These are phyloP conservation scores for Zaprionus camerounensis DNA, from an alignment of 1,140 invertebrate species.

Conservation along the genomic window DNA sequence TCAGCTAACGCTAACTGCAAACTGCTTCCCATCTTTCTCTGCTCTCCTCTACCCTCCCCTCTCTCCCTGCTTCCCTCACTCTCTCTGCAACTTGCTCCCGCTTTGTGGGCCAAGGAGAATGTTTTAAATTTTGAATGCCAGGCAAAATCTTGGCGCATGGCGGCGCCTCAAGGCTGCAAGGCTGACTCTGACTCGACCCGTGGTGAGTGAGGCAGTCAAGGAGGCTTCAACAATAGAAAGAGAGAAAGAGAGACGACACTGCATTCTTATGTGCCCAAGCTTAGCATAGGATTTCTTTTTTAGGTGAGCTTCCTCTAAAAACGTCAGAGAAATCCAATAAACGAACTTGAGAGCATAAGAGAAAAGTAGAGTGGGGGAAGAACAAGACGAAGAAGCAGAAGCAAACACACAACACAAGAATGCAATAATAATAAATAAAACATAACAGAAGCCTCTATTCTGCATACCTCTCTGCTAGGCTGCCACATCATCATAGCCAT, in stretches of 20 bases:
- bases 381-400: conserved; percentile 37
- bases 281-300: background rate
- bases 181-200: background rate
- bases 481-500: conserved; percentile 17
- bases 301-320: background rate
- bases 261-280: background rate
- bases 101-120: conserved; percentile 13
- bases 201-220: background rate
- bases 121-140: conserved; percentile 39
- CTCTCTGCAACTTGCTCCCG: background rate
- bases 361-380: background rate
- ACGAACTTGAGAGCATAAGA: conserved; percentile 1
- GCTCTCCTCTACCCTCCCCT: background rate
- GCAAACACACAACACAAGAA: conserved; percentile 22
- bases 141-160: conserved; percentile 47
- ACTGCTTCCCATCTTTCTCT: background rate
- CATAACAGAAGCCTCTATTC: conserved; percentile 46
- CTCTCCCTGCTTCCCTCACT: background rate
- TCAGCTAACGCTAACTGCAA: conserved; percentile 26
- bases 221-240: background rate
- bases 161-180: conserved; percentile 20
- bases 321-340: conserved; percentile 49
- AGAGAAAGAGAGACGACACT: background rate
- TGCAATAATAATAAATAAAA: conserved; percentile 61
- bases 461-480: background rate